phyloP scores from a whole-genome alignment of 2,113 vertebrate species.

The Irena cyanogastra region DNA sequence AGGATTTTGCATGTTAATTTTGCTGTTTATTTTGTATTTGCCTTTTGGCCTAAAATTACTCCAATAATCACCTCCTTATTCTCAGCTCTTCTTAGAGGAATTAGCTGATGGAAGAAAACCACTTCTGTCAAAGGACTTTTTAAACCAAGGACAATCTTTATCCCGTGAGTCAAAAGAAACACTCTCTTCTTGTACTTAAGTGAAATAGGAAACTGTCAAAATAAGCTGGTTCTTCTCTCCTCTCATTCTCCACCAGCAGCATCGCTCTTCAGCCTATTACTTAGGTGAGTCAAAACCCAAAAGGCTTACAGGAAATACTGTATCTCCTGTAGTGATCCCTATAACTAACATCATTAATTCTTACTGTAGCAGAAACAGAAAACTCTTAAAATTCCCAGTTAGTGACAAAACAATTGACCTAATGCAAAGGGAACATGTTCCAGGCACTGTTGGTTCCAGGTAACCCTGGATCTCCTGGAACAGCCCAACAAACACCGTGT shows the following conservation, averaged over 20 bases:
- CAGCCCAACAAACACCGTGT: not conserved
- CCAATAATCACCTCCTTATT: not conserved
- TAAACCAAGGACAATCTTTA: not conserved
- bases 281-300: not conserved
- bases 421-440: not conserved
- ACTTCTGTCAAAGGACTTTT: not conserved
- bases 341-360: not conserved
- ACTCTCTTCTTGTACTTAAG: not conserved
- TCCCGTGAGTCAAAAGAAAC: not conserved
- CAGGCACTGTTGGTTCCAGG: not conserved
- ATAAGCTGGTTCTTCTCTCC: not conserved
- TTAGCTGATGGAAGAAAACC: not conserved
- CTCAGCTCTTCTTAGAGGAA: not conserved
- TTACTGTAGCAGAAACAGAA: not conserved
- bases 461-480: not conserved
- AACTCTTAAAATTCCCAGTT: not conserved
- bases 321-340: not conserved
- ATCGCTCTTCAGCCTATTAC: not conserved
- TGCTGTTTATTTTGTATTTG: not conserved
- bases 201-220: not conserved
- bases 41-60: not conserved
- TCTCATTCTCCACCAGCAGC: not conserved
- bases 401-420: not conserved
- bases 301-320: not conserved
- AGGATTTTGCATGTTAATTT: not conserved